Evolutionary conservation across 2,113 vertebrate species (phyloP).

Genomic region (Hyla sarda): DNA sequence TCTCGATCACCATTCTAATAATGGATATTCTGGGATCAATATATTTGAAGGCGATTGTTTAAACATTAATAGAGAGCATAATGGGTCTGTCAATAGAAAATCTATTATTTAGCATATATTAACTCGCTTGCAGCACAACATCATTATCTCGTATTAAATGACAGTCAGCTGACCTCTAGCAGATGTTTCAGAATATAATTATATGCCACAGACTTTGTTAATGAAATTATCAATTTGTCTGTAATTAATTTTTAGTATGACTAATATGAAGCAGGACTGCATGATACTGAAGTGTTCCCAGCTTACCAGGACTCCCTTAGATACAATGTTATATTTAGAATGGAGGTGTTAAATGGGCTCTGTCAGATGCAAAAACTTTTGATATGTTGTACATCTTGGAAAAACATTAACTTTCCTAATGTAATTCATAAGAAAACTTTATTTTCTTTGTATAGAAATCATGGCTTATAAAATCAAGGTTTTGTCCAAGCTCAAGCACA

Average conservation of each 20-base stretch:
- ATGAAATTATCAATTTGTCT: conserved; percentile 3
- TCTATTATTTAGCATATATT: background rate
- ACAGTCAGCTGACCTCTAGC: background rate
- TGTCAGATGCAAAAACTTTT: no score
- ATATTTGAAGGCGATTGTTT: background rate
- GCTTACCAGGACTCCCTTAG: background rate
- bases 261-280: background rate
- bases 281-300: background rate
- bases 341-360: no score
- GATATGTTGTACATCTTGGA: no score
- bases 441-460: no score
- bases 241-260: conserved; percentile 10
- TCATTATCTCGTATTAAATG: background rate
- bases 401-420: no score
- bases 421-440: no score
- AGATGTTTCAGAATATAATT: conserved; percentile 19
- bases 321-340: background rate
- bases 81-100: conserved; percentile 5
- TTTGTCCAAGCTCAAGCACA: no score
- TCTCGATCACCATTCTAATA: background rate
- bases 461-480: no score
- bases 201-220: background rate
- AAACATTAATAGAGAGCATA: background rate
- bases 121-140: background rate
- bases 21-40: background rate